Base-by-base conservation (phyloP, 2,888 invertebrate species). In the Rhabditoides inermis region DNA sequence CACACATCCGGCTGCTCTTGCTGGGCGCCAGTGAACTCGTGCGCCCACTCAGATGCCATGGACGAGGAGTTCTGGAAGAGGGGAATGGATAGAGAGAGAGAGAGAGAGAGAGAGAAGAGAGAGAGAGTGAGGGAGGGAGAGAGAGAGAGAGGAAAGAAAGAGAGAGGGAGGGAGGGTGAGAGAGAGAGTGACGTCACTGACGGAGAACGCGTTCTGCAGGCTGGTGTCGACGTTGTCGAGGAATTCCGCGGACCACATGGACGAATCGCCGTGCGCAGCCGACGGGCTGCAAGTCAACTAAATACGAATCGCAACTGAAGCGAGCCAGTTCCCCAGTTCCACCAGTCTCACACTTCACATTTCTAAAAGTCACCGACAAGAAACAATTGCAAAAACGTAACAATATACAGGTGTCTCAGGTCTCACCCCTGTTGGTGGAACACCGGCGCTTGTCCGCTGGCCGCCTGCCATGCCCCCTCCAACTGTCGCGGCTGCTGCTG, bases 201-300 rank as follows among this genome's bases (percentile, higher is more conserved):
- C 6, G 7, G 18, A 37, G 18, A 39, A 27, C 35, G 45, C 30
- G 23, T 56, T 37, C 36, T 42, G 41, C 26, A 47, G 37, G 25
- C 42, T 32, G 26, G 58, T 54, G 47, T 70, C 70, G 18, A 68
- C 52, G 23, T 55, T 59, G 45, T 69, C 68, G 18, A 70, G 53
- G 37, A 64, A 70, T 42, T 70, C 70, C 6, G 68, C 54, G 15
- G 68, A 68, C 68, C 68, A 70, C 70, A 70, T 70, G 27, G 53
- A 53, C 41, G 58, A 54, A 51, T 56, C 58, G 10, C 25, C 26
- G 10, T 20, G n/a, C 2, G 56, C 47, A n/a, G 37, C 32, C n/a
- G 47, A 32, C 53, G 65, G 6, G 35, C 27, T 7, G 67, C 57
- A 6, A 65, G 40, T n/a, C n/a, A n/a, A n/a, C n/a, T n/a, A n/a